phyloP scores from a whole-genome alignment of 1,140 invertebrate genomes.

The Telenomus remus region DNA sequence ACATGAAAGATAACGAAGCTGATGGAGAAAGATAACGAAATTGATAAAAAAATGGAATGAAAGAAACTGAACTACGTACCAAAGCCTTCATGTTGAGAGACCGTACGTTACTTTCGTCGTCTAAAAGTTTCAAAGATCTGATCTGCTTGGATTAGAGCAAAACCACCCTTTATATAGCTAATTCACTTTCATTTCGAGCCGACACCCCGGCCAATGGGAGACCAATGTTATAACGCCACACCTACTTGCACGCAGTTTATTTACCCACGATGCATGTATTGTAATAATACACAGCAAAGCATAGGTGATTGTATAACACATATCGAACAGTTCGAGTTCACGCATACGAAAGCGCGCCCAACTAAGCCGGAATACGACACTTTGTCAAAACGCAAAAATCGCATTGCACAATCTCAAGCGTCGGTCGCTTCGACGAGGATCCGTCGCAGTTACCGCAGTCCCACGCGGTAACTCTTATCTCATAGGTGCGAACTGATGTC shows the following conservation, averaged over 20 bases:
- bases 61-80: slow-evolving; percentile 66
- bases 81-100: slow-evolving; percentile 68
- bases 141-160: slow-evolving; percentile 65
- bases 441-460: not conserved
- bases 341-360: slow-evolving; percentile 27
- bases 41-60: slow-evolving; percentile 8
- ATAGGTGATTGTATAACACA: slow-evolving; percentile 68
- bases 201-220: slow-evolving; percentile 68
- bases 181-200: slow-evolving; percentile 74
- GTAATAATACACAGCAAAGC: slow-evolving; percentile 63
- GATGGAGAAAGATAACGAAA: not conserved
- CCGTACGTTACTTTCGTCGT: slow-evolving; percentile 60
- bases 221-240: slow-evolving; percentile 73
- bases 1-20: not conserved
- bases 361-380: slow-evolving; percentile 25
- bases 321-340: slow-evolving; percentile 60
- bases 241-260: slow-evolving; percentile 68
- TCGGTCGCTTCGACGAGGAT: slow-evolving; percentile 1
- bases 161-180: slow-evolving; percentile 76
- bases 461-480: too few species aligned
- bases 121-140: slow-evolving; percentile 60
- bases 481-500: too few species aligned
- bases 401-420: slow-evolving; percentile 32
- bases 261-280: slow-evolving; percentile 65
- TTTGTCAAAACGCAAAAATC: slow-evolving; percentile 41